Percentiles rank a stretch among this genome's conserved stretches.
These are phyloP conservation scores for Volucella inanis DNA, from an alignment of 2,888 invertebrate genomes.

Conservation along the genomic window DNA sequence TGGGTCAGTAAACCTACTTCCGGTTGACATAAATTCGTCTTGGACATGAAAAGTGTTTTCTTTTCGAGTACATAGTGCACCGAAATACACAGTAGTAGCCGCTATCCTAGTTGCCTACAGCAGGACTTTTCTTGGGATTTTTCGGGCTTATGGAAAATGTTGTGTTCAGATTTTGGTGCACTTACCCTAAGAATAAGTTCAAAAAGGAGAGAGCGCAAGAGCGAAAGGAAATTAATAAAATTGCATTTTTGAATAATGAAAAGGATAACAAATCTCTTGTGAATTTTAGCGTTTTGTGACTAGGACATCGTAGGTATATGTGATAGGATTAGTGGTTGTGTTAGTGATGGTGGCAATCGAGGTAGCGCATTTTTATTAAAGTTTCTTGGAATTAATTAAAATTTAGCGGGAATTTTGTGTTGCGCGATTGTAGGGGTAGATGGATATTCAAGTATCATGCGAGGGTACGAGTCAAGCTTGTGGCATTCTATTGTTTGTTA, in stretches of 20 bases:
- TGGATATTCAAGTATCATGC: slow-evolving; percentile 35
- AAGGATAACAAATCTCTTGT: slow-evolving; percentile 60
- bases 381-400: slow-evolving; percentile 58
- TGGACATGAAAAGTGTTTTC: slow-evolving; percentile 82
- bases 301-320: slow-evolving; percentile 5
- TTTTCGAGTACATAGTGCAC: slow-evolving; percentile 62
- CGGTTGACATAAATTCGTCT: slow-evolving; percentile 84
- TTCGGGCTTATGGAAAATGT: slow-evolving; percentile 43
- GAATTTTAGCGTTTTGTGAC: slow-evolving; percentile 44
- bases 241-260: slow-evolving; percentile 73
- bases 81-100: slow-evolving; percentile 35
- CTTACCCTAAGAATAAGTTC: background rate
- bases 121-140: slow-evolving; percentile 46
- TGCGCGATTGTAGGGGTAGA: background rate
- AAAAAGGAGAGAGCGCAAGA: slow-evolving; percentile 21
- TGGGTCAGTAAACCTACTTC: slow-evolving; percentile 84
- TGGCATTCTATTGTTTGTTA: no score
- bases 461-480: background rate
- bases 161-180: background rate
- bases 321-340: background rate
- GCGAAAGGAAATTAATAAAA: slow-evolving; percentile 64
- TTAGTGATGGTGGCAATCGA: background rate
- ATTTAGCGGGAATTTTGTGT: slow-evolving; percentile 34
- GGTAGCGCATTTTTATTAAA: slow-evolving; percentile 23
- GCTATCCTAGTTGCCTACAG: slow-evolving; percentile 26